Conservation (phyloP, 2,113 vertebrate species). For the Chaetodon trifascialis region DNA sequence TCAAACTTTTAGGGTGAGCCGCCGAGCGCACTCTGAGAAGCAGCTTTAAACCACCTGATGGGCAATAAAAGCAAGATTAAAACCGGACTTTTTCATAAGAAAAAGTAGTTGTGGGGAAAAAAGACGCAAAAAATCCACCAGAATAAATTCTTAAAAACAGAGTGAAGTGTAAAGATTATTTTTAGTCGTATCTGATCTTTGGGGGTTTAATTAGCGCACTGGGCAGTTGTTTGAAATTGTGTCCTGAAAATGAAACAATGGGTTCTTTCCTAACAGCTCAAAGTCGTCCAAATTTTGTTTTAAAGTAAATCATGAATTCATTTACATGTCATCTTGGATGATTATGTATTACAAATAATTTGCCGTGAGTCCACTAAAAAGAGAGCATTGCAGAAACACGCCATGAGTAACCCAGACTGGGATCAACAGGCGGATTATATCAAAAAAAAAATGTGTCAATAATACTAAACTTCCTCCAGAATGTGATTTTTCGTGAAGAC, state of each 20-base stretch:
- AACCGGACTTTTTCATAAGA: neutral
- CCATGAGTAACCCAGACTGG: neutral
- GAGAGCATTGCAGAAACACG: neutral
- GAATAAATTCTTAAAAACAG: neutral
- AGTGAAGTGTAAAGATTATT: neutral
- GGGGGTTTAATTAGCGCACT: neutral
- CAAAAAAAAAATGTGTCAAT: neutral
- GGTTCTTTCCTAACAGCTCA: neutral
- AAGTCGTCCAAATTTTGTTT: neutral
- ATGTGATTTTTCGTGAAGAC: neutral
- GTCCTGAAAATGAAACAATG: neutral
- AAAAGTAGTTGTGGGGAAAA: neutral
- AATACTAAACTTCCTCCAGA: neutral
- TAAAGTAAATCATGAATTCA: neutral
- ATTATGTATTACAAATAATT: neutral
- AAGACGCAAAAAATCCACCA: neutral
- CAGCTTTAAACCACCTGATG: constrained; percentile 7
- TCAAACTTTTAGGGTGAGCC: neutral
- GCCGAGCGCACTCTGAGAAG: neutral
- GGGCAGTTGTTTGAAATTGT: neutral
- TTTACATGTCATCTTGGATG: too few species aligned
- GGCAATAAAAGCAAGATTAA: neutral
- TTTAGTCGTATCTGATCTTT: neutral
- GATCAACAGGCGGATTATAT: neutral
- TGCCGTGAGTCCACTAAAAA: neutral